Evolutionary conservation across 2,888 invertebrate species (phyloP), one percentile per base, ranked within the genome.

Genomic region (Nebria salina): DNA sequence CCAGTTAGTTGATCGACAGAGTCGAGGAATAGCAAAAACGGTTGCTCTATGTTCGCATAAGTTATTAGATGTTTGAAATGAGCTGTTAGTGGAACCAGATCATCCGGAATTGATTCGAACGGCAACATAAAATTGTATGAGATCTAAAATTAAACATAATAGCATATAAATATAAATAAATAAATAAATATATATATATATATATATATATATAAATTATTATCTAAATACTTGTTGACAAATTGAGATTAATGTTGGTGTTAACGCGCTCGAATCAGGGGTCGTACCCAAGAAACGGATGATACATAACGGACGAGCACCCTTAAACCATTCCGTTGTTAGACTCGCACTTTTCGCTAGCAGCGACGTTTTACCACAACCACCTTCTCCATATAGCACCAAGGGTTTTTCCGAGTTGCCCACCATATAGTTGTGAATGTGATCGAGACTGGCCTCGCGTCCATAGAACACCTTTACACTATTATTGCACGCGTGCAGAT

Each of bases 1-100:
- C 97, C 97, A 6, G 98, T 98, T 75, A 99, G 91, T 88, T 99
- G 98, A 90, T 99, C 99, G 0, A 99, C 96, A 0, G 98, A 98
- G 89, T 99, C 99, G 85, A 99, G 90, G 88, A 97, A 98, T 70
- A 99, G 90, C 0, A 98, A 92, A 72, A 99, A 90, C 0, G 98
- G 98, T 86, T 97, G 96, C 85, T 95, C 94, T 83, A 91, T 89
- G 0, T 92, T 94, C 0, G 97, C 97, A 88, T 95, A 92, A 7
- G 95, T 95, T 82, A 98, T 89, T 72, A 99, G 91, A 85, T 97
- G 96, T 89, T 99, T 99, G 90, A 99, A 98, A 89, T 98, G 96
- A 0, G 97, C 97, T 6, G 98, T 98, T 65, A 99, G 90, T 0
- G 98, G 98, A 42, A 98, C 98, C 85, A 99, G 90, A 88, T 99